Conservation (phyloP, 2,797 vertebrate genomes). For the Eurystomus glaucurus region DNA sequence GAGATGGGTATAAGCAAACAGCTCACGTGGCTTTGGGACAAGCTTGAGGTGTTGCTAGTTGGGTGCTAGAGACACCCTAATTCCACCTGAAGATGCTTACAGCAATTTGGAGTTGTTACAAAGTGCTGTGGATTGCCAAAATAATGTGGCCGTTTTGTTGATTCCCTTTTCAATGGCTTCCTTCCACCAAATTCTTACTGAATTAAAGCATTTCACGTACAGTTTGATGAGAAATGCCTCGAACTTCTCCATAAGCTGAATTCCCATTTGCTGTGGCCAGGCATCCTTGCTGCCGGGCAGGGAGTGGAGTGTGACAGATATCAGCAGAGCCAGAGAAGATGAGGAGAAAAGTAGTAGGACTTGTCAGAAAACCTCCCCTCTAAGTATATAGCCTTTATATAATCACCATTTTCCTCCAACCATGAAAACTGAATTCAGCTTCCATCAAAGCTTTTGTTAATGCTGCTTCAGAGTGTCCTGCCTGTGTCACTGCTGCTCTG, state of each 20-base stretch:
- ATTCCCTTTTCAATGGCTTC: slow-evolving; percentile 27
- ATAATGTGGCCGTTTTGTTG: neutral
- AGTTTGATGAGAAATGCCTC: neutral
- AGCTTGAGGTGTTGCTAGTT: neutral
- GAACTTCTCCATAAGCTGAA: neutral
- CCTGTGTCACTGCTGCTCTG: slow-evolving; percentile 7
- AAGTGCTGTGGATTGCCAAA: neutral
- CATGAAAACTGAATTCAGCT: neutral
- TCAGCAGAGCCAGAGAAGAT: neutral
- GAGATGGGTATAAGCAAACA: slow-evolving; percentile 32
- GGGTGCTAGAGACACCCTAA: neutral
- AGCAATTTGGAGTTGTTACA: neutral
- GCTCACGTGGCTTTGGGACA: neutral
- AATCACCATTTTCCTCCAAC: slow-evolving; percentile 1
- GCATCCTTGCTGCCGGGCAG: neutral
- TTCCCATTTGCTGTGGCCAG: slow-evolving; percentile 10
- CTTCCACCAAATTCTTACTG: neutral
- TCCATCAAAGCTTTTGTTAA: slow-evolving; percentile 37
- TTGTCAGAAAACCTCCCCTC: slow-evolving; percentile 26
- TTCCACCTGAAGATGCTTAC: neutral
- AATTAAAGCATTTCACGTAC: neutral
- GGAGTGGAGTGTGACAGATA: neutral
- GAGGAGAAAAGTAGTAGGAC: neutral
- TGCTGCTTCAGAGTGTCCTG: slow-evolving; percentile 11
- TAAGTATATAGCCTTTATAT: neutral